Conservation (phyloP, 2,113 vertebrate species). For the Cavia porcellus region DNA sequence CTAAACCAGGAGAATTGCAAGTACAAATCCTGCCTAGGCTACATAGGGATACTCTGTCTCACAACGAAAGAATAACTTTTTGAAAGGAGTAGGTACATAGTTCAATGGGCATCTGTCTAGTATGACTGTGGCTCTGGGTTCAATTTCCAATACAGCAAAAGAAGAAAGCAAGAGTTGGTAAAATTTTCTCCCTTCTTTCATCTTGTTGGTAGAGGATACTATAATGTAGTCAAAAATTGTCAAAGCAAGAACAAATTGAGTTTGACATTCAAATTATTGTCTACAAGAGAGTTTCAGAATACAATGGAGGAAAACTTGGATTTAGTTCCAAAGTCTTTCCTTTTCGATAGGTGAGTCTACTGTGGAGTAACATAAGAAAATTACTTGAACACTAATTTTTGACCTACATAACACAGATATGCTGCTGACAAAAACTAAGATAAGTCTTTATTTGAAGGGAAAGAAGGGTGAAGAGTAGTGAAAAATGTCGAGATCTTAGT, state of each 20-base stretch:
- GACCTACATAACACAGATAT: neutral
- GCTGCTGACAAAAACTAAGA: neutral
- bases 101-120: neutral
- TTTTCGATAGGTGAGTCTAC: neutral
- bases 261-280: neutral
- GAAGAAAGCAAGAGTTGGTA: neutral
- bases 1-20: neutral
- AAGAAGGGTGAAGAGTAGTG: neutral
- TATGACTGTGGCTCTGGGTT: neutral
- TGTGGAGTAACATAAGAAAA: neutral
- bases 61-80: neutral
- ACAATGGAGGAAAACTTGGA: neutral
- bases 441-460: neutral
- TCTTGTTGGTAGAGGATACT: neutral
- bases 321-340: neutral
- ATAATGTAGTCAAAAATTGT: neutral
- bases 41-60: neutral
- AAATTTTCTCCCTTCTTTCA: neutral
- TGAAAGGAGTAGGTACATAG: neutral
- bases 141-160: neutral
- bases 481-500: neutral
- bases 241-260: neutral
- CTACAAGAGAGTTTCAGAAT: neutral
- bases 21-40: neutral
- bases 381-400: neutral